Conservation (phyloP, 2,888 invertebrate genomes). For the Dysmachus trigonus region DNA sequence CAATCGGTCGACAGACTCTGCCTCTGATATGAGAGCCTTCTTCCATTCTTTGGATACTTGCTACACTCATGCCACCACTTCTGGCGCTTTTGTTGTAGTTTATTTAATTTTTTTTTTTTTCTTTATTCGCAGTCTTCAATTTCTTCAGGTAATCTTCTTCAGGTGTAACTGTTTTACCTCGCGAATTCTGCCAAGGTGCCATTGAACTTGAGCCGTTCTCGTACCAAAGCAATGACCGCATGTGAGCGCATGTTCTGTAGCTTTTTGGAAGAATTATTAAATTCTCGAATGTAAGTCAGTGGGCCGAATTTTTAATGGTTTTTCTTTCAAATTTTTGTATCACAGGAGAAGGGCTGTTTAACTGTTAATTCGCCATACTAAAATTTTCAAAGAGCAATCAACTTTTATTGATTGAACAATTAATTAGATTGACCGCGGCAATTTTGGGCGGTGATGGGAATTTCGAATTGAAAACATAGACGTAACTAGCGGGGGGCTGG, state of each 20-base stretch:
- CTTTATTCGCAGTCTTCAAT: neutral
- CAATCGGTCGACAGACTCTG: slow-evolving; percentile 1
- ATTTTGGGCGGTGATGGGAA: too few relatives aligned
- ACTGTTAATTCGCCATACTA: neutral
- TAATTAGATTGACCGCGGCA: too few relatives aligned
- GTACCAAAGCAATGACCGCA: neutral
- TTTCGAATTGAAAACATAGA: too few relatives aligned
- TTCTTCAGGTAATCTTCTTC: neutral
- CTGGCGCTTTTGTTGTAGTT: neutral
- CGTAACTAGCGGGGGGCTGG: too few relatives aligned
- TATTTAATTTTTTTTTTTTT: neutral
- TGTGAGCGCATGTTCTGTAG: neutral
- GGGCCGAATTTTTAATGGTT: neutral
- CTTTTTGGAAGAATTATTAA: neutral
- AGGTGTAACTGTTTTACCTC: slow-evolving; percentile 8
- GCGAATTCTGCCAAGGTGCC: neutral
- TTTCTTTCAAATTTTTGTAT: neutral
- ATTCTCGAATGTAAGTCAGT: neutral
- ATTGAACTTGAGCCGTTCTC: slow-evolving; percentile 16
- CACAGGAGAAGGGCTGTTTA: neutral
- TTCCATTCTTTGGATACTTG: neutral
- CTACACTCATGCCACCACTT: neutral
- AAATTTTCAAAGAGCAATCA: neutral
- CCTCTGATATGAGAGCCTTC: neutral
- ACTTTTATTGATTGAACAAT: neutral